Conservation (phyloP, 2,797 vertebrate genomes). For the Cetoscarus ocellatus region DNA sequence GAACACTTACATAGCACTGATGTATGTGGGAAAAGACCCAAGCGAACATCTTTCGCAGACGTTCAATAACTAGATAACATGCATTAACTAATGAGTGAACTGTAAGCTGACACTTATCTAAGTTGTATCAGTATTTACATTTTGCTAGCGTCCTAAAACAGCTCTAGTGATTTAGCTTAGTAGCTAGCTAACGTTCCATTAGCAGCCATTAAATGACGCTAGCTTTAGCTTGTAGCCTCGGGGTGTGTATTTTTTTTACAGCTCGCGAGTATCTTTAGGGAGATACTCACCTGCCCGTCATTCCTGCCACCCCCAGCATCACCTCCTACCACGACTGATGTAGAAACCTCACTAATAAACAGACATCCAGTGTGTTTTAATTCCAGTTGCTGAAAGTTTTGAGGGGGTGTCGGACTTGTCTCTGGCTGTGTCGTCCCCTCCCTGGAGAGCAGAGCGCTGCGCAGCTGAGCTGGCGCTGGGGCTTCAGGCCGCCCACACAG, state of each 20-base stretch:
- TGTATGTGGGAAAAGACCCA: no score
- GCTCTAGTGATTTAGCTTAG: rapidly evolving
- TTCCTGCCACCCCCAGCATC: constrained; percentile 84
- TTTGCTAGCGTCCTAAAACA: neutral
- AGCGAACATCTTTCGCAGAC: no score
- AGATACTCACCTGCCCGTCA: constrained; percentile 83
- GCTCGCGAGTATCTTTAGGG: neutral
- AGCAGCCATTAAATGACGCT: constrained; percentile 19
- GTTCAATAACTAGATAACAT: neutral
- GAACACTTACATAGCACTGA: neutral
- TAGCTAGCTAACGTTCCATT: constrained; percentile 7
- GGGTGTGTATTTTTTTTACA: neutral
- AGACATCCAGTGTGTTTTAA: neutral
- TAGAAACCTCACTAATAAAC: neutral
- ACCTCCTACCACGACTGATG: constrained; percentile 32
- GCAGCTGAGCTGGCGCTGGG: neutral
- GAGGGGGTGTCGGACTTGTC: neutral
- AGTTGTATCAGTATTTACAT: neutral
- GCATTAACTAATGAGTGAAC: neutral
- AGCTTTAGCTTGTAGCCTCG: constrained; percentile 42
- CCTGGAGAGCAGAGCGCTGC: neutral
- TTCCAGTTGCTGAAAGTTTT: neutral
- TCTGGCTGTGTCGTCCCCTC: neutral
- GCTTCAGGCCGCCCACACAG: neutral
- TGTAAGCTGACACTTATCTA: neutral